Evolutionary conservation across 2,888 invertebrate genomes (phyloP).

Genomic region (Leptinotarsa tumamoca): DNA sequence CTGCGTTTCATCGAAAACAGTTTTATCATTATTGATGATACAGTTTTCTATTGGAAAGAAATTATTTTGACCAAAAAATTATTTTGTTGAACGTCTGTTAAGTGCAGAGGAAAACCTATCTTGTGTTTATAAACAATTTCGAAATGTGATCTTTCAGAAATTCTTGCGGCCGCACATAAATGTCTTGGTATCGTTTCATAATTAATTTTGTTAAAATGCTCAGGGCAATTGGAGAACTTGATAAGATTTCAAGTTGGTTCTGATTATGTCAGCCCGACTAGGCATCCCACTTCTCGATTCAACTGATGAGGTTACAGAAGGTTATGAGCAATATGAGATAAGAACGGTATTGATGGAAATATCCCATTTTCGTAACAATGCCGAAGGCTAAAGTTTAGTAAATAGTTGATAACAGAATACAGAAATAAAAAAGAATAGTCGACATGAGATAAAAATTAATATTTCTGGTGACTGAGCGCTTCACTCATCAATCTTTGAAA

Average conservation of each 20-base stretch:
- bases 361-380: slow-evolving; percentile 21
- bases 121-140: background rate
- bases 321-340: slow-evolving; percentile 19
- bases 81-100: background rate
- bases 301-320: slow-evolving; percentile 14
- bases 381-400: slow-evolving; percentile 19
- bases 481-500: background rate
- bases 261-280: slow-evolving; percentile 12
- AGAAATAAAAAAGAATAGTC: slow-evolving; percentile 15
- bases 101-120: background rate
- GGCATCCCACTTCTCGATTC: slow-evolving; percentile 2
- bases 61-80: no score
- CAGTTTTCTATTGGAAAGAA: no score
- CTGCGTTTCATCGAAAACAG: no score
- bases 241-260: slow-evolving; percentile 5
- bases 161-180: background rate
- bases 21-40: no score
- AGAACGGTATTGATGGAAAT: slow-evolving; percentile 22
- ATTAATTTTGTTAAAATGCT: background rate
- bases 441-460: background rate
- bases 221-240: background rate
- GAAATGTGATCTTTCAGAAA: background rate
- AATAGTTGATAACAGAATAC: slow-evolving; percentile 14
- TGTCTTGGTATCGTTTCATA: background rate
- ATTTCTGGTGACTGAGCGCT: background rate